Percentiles rank a stretch among this genome's conserved stretches.
phyloP scores from a whole-genome alignment of 2,113 vertebrate genomes.

The Phalacrocorax carbo region DNA sequence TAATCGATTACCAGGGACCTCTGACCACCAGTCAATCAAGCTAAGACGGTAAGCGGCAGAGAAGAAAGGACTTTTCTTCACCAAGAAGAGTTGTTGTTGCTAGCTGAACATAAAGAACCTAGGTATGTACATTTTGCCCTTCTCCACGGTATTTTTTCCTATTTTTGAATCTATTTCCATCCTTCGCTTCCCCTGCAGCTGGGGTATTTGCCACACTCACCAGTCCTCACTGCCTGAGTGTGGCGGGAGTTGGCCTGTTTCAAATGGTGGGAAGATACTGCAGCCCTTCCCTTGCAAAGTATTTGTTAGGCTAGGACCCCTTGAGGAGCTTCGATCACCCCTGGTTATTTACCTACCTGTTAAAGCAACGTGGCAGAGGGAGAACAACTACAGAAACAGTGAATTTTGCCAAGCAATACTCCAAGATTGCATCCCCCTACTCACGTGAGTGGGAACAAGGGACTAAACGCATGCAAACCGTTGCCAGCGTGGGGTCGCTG shows the following conservation, averaged over 20 bases:
- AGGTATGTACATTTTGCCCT: neutral
- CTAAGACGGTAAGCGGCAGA: neutral
- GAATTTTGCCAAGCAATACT: neutral
- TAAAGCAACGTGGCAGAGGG: neutral
- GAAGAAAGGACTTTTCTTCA: neutral
- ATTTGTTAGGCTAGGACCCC: neutral
- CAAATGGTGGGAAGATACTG: neutral
- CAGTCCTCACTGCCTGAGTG: neutral
- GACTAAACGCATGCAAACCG: neutral
- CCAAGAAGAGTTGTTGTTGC: neutral
- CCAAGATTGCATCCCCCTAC: neutral
- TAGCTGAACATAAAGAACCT: neutral
- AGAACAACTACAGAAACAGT: neutral
- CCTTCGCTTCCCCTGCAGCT: neutral
- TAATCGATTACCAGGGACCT: neutral
- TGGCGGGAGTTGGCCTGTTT: rapidly evolving
- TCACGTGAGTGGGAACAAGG: neutral
- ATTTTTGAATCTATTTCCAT: neutral
- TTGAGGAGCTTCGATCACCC: rapidly evolving
- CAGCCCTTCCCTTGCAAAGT: neutral
- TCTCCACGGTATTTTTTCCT: neutral
- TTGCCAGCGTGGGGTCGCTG: neutral
- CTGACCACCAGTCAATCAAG: neutral
- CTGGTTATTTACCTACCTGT: neutral
- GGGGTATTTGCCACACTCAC: neutral